Percentiles rank a stretch among this genome's conserved stretches.
Conservation (phyloP, 2,888 invertebrate genomes). For the Cataglyphis albicans region DNA sequence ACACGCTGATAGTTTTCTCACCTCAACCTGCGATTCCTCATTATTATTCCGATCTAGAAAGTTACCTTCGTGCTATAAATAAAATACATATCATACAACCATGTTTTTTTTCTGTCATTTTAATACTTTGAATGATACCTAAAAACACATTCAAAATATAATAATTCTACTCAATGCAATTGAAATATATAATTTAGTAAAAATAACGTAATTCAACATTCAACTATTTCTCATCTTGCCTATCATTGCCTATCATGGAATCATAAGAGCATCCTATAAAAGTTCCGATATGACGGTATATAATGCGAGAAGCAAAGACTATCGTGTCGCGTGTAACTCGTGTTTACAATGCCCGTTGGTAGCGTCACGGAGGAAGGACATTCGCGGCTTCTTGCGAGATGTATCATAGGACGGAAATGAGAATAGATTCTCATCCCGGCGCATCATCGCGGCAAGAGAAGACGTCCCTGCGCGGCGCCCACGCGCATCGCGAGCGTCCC, state of each 20-base stretch:
- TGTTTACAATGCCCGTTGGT: slow-evolving; percentile 4
- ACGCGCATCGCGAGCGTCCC: slow-evolving; percentile 80
- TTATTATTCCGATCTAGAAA: slow-evolving; percentile 22
- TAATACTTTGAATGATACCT: not conserved
- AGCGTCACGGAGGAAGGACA: slow-evolving; percentile 33
- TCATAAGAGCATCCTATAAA: not conserved
- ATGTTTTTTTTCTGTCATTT: not conserved
- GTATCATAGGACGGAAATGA: slow-evolving; percentile 43
- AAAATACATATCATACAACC: slow-evolving; percentile 7
- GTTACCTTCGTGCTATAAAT: not conserved
- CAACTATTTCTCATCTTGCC: not conserved
- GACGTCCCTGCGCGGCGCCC: slow-evolving; percentile 65
- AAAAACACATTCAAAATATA: not conserved
- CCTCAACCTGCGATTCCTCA: slow-evolving; percentile 12
- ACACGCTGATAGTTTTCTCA: slow-evolving; percentile 56
- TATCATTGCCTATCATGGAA: not conserved
- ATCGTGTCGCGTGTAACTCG: not conserved
- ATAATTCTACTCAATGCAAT: not conserved
- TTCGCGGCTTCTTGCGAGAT: slow-evolving; percentile 26
- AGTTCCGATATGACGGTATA: not conserved
- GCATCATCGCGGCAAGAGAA: slow-evolving; percentile 38
- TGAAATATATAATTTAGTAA: not conserved
- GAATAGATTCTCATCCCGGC: slow-evolving; percentile 22
- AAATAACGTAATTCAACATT: not conserved
- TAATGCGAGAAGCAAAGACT: not conserved